Percentiles rank a stretch among this genome's conserved stretches.
These are phyloP conservation scores for Salvelinus alpinus DNA, from an alignment of 2,113 vertebrate genomes.

Conservation along the genomic window DNA sequence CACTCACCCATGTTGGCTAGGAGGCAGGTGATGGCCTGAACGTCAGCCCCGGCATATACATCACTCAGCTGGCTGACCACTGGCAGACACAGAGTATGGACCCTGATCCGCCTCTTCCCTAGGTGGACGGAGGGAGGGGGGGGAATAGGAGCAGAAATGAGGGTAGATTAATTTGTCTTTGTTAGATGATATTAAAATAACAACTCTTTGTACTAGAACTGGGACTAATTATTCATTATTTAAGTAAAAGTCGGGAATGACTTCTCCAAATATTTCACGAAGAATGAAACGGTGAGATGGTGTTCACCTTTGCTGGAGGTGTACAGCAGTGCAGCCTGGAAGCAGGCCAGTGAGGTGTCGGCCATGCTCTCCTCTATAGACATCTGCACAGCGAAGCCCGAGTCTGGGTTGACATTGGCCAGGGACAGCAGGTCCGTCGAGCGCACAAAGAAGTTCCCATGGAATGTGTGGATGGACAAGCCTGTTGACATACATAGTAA, in stretches of 20 bases:
- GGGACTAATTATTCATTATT: too few species aligned
- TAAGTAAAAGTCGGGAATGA: too few species aligned
- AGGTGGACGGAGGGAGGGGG: background rate
- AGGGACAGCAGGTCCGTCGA: slow-evolving; percentile 95
- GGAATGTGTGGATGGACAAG: slow-evolving; percentile 97
- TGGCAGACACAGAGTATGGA: slow-evolving; percentile 93
- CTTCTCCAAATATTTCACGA: too few species aligned
- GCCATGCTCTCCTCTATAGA: slow-evolving; percentile 92
- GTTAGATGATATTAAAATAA: too few species aligned
- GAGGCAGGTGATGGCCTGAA: slow-evolving; percentile 90
- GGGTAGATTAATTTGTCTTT: too few species aligned
- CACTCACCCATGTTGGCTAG: slow-evolving; percentile 79
- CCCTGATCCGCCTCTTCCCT: slow-evolving; percentile 94
- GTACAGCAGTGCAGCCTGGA: slow-evolving; percentile 95
- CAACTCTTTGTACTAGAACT: too few species aligned
- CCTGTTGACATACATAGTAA: slow-evolving; percentile 67
- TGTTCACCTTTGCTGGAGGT: slow-evolving; percentile 93
- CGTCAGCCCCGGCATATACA: slow-evolving; percentile 91
- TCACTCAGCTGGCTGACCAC: slow-evolving; percentile 90
- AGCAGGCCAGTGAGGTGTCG: slow-evolving; percentile 92
- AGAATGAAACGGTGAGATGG: background rate
- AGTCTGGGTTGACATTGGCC: slow-evolving; percentile 96
- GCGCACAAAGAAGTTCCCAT: slow-evolving; percentile 97
- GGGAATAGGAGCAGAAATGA: too few species aligned
- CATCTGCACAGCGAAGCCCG: slow-evolving; percentile 97